Evolutionary conservation across 2,113 vertebrate species (phyloP).

Genomic region (Centropus unirufus): DNA sequence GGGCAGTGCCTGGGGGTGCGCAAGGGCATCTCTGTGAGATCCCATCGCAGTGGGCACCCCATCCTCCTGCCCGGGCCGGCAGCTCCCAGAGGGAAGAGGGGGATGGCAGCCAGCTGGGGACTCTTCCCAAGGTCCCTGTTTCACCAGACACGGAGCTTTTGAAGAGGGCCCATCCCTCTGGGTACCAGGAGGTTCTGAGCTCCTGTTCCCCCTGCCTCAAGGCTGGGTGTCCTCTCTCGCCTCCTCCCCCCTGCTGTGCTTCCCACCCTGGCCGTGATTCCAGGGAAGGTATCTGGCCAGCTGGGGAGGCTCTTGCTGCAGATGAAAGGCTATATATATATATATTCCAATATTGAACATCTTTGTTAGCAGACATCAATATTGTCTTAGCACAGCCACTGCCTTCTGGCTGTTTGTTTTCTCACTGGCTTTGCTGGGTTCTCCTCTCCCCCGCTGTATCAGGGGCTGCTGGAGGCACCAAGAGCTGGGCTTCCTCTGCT

Average conservation of each 20-base stretch:
- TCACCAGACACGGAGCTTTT: rapidly evolving
- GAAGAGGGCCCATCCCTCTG: not conserved
- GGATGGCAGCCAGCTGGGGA: rapidly evolving
- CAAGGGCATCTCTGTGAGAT: not conserved
- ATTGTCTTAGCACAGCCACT: not conserved
- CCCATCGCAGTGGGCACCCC: not conserved
- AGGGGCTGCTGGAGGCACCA: not conserved
- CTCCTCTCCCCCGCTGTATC: not conserved
- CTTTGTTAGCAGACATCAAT: not conserved
- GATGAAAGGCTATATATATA: not conserved
- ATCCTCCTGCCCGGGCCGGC: not conserved
- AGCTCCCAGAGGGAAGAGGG: not conserved
- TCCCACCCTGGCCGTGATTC: not conserved
- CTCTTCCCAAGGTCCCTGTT: not conserved
- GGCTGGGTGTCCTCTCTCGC: not conserved
- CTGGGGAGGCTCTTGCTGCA: not conserved
- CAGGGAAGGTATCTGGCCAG: not conserved
- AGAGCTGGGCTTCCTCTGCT: not conserved
- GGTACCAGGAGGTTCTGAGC: no score
- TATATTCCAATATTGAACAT: not conserved
- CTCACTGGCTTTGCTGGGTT: not conserved
- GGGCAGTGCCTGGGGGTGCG: not conserved
- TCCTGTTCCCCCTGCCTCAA: not conserved
- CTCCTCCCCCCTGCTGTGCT: no score
- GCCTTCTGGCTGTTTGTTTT: not conserved